Percentiles rank a stretch among this genome's conserved stretches.
Evolutionary conservation across 2,113 vertebrate species (phyloP).

Genomic region (Nipponia nippon): DNA sequence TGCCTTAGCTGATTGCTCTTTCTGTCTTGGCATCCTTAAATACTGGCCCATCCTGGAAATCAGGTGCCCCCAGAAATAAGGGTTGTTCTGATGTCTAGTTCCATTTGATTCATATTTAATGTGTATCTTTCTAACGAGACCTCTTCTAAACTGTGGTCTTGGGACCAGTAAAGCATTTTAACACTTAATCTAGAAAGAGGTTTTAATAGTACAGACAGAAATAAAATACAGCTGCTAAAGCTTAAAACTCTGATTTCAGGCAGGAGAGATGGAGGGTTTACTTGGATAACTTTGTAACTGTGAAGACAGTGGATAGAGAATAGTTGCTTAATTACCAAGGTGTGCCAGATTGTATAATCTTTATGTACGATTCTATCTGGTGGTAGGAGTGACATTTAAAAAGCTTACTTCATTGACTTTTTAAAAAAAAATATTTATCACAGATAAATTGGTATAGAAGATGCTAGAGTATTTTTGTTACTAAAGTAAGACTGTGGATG

Average conservation of each 20-base stretch:
- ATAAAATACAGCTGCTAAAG: neutral
- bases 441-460: neutral
- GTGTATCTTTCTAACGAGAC: neutral
- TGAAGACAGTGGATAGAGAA: neutral
- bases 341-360: neutral
- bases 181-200: neutral
- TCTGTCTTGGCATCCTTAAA: neutral
- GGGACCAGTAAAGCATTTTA: neutral
- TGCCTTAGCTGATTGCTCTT: neutral
- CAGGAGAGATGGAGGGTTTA: neutral
- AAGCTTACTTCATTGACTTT: neutral
- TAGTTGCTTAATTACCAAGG: neutral
- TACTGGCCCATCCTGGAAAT: neutral
- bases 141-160: neutral
- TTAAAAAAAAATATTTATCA: neutral
- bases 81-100: neutral
- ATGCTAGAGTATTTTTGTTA: neutral
- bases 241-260: neutral
- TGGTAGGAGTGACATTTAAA: neutral
- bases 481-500: neutral
- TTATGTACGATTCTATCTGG: neutral
- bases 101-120: neutral
- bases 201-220: neutral
- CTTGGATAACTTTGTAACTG: neutral
- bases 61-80: neutral